Percentiles rank a stretch among this genome's conserved stretches.
Conservation (phyloP, 2,888 invertebrate genomes). For the Chorisops tibialis region DNA sequence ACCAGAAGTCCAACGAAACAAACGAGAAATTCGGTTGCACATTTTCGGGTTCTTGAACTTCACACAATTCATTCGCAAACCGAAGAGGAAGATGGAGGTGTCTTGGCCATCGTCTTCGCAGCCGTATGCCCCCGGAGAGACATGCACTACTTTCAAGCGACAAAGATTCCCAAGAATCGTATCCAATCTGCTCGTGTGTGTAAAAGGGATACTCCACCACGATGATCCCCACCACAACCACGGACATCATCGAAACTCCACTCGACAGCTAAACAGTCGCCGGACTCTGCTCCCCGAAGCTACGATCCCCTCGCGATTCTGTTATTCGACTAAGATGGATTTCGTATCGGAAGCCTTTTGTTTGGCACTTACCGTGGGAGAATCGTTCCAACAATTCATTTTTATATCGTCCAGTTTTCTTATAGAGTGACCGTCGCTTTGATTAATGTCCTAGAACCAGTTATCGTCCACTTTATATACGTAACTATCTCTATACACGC, state of each 20-base stretch:
- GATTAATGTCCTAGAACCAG: constrained; percentile 26
- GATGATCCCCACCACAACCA: no score
- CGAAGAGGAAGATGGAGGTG: neutral
- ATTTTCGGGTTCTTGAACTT: constrained; percentile 33
- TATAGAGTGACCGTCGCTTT: constrained; percentile 11
- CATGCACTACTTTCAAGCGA: no score
- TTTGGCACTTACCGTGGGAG: constrained; percentile 27
- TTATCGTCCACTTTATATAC: constrained; percentile 15
- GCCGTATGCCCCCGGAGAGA: no score
- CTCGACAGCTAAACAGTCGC: no score
- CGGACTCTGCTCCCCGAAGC: no score
- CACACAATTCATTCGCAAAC: constrained; percentile 2
- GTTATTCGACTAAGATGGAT: constrained; percentile 10
- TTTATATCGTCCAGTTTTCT: constrained; percentile 17
- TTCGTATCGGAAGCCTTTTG: constrained; percentile 24
- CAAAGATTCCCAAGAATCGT: no score
- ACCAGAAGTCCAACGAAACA: constrained; percentile 3
- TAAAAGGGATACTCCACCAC: no score
- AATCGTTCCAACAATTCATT: constrained; percentile 10
- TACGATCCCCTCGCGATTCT: no score
- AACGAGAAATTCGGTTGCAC: constrained; percentile 29
- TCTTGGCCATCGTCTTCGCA: no score
- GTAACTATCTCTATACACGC: no score
- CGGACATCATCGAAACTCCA: no score
- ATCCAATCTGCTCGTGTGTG: no score